Evolutionary conservation across 2,797 vertebrate genomes (phyloP).

Genomic region (Crenuchus spilurus): DNA sequence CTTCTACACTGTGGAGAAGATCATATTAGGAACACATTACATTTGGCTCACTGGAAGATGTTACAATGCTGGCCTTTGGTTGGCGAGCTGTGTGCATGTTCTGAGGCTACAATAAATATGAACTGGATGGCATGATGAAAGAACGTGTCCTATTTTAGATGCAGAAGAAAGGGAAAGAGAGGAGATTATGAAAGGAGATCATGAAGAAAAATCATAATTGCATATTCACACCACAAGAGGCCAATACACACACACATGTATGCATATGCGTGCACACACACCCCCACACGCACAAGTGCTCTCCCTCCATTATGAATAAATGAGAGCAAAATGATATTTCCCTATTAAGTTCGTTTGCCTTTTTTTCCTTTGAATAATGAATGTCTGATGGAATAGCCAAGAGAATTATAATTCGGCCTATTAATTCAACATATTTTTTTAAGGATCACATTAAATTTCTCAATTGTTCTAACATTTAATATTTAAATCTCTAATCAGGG

Average conservation of each 20-base stretch:
- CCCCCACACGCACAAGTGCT: slow-evolving; percentile 16
- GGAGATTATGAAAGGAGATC: slow-evolving; percentile 17
- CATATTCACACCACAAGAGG: slow-evolving; percentile 49
- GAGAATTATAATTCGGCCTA: slow-evolving; percentile 56
- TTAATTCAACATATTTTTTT: slow-evolving; percentile 61
- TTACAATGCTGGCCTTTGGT: background rate
- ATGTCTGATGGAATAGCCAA: slow-evolving; percentile 57
- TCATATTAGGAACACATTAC: slow-evolving; percentile 4
- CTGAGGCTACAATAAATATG: slow-evolving; percentile 59
- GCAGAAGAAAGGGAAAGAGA: slow-evolving; percentile 7
- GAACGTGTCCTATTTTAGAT: slow-evolving; percentile 15
- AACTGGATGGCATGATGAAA: slow-evolving; percentile 65
- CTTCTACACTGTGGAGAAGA: background rate
- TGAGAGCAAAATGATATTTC: slow-evolving; percentile 58
- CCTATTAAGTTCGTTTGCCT: slow-evolving; percentile 58
- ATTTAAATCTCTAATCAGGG: slow-evolving; percentile 58
- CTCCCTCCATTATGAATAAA: slow-evolving; percentile 55
- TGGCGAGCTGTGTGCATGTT: background rate
- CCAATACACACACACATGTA: slow-evolving; percentile 38
- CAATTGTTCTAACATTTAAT: slow-evolving; percentile 58
- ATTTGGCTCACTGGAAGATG: background rate
- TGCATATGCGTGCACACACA: slow-evolving; percentile 5
- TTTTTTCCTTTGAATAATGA: slow-evolving; percentile 61
- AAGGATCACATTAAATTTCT: slow-evolving; percentile 57
- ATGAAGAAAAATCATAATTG: slow-evolving; percentile 32